Conservation (phyloP, 2,888 invertebrate genomes). For the Petrophora chlorosata region DNA sequence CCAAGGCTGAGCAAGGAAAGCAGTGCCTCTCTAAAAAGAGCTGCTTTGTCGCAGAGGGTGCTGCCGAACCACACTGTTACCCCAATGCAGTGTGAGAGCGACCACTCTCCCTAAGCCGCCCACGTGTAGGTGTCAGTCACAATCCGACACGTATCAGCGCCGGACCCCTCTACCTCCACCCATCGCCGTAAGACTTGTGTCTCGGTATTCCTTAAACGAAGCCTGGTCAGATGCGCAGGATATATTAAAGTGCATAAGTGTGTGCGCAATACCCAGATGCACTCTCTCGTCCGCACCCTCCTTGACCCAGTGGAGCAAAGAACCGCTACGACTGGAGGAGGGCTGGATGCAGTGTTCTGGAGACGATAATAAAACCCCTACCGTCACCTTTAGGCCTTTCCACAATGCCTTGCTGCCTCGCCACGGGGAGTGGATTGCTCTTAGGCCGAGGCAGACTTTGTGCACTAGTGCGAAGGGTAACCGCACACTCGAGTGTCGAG, state of each 20-base stretch:
- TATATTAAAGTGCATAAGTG: conserved; percentile 2
- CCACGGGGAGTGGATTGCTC: too few species aligned
- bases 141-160: background rate
- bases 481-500: too few species aligned
- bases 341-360: background rate
- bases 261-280: conserved; percentile 4
- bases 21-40: too few species aligned
- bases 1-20: conserved; percentile 34
- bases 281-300: conserved; percentile 14
- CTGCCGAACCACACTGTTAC: conserved; percentile 16
- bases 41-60: conserved; percentile 30
- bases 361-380: background rate
- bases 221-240: conserved; percentile 2
- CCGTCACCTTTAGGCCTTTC: background rate
- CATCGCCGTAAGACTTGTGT: conserved; percentile 5
- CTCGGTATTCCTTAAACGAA: background rate
- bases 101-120: conserved; percentile 13
- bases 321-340: background rate
- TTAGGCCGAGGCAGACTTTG: too few species aligned
- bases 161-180: conserved; percentile 12
- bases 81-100: conserved; percentile 10
- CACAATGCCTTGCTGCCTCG: background rate
- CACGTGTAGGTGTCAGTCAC: conserved; percentile 6
- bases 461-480: too few species aligned
- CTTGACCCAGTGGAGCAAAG: conserved; percentile 1